A percentile compares a stretch with the other conserved stretches of the same genome.
Evolutionary conservation across 2,113 vertebrate species (phyloP).

Genomic region (Uria aalge): DNA sequence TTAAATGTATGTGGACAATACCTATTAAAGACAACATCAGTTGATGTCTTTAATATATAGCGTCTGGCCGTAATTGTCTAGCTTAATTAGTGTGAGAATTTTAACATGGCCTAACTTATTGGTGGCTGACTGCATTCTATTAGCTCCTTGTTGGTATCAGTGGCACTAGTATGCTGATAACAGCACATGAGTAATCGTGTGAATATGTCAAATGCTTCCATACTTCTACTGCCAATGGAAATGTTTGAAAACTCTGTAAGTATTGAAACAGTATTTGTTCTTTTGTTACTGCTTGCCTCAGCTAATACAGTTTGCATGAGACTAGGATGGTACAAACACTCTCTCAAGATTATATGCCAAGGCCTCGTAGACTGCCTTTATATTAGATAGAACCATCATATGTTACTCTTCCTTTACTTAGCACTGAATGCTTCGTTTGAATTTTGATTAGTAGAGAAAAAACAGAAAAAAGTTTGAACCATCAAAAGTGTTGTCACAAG

Average conservation of each 20-base stretch:
- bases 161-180: not conserved
- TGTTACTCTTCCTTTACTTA: not conserved
- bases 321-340: not conserved
- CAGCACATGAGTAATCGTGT: accelerated
- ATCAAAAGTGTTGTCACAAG: not conserved
- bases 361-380: not conserved
- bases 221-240: not conserved
- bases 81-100: not conserved
- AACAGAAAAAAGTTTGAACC: not conserved
- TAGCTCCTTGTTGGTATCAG: not conserved
- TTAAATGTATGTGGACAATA: not conserved
- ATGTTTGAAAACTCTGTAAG: not conserved
- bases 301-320: not conserved
- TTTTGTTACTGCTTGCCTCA: not conserved
- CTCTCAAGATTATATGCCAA: not conserved
- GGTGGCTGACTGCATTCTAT: not conserved
- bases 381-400: no score
- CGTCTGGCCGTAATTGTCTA: not conserved
- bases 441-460: not conserved
- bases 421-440: not conserved
- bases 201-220: not conserved
- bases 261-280: not conserved
- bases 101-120: not conserved
- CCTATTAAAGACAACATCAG: not conserved
- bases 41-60: not conserved